Percentiles rank a stretch among this genome's conserved stretches.
Conservation (phyloP, 2,797 vertebrate species). For the Anniella stebbinsi region DNA sequence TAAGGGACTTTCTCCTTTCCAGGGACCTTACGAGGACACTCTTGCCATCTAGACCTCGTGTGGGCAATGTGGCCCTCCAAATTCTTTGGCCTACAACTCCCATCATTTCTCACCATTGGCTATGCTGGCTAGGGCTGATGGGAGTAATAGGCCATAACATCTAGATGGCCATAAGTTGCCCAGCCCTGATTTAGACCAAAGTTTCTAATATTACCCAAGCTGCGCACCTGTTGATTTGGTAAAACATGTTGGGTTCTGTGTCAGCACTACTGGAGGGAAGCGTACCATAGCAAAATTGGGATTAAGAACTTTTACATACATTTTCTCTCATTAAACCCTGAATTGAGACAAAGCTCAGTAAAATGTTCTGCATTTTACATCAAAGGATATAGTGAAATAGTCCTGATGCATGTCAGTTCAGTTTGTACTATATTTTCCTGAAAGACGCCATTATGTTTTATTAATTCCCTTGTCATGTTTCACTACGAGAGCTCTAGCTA, state of each 20-base stretch:
- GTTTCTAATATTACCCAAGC: too few relatives aligned
- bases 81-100: too few relatives aligned
- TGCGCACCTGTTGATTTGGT: too few relatives aligned
- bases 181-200: too few relatives aligned
- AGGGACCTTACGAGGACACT: neutral
- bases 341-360: constrained; percentile 42
- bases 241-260: neutral
- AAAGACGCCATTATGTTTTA: constrained; percentile 16
- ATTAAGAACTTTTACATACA: neutral
- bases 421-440: constrained; percentile 14
- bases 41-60: neutral
- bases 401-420: neutral
- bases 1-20: neutral
- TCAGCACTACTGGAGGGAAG: neutral
- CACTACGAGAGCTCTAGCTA: constrained; percentile 8
- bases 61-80: too few relatives aligned
- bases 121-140: too few relatives aligned
- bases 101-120: too few relatives aligned
- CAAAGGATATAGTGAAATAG: constrained; percentile 14
- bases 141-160: too few relatives aligned
- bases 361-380: constrained; percentile 23
- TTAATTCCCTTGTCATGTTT: neutral
- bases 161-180: too few relatives aligned
- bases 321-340: neutral
- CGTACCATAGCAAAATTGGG: too few relatives aligned